Evolutionary conservation across 2,888 invertebrate genomes (phyloP), one percentile per base, ranked within the genome.

Genomic region (Deilephila porcellus): DNA sequence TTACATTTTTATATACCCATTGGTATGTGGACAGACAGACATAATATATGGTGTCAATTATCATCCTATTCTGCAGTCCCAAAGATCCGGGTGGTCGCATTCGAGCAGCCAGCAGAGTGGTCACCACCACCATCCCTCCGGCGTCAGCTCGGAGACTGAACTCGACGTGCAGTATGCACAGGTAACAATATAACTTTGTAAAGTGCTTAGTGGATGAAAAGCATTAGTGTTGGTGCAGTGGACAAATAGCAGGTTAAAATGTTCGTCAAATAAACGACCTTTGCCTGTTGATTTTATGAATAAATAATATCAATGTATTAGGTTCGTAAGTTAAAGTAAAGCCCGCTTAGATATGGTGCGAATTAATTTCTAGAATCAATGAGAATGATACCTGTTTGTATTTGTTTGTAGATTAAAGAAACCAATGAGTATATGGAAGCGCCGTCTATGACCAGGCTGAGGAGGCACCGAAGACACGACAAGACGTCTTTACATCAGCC

Each of bases 101-200:
- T 82, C 88, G 4, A 81, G 88, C 75, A 81, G 84, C 0, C 89
- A 88, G 76, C 87, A 81, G 19, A 87, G 87, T 20, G 90, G 89
- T 0, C 93, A 91, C 73, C 93, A 91, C 71, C 93, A 95, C 76
- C 94, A 94, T 72, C 95, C 95, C 0, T 95, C 95, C 4, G 95
- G 95, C 1, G 95, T 95, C 77, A 95, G 95, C 80, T 95, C 95
- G 0, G 95, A 95, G 79, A 95, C 95, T 0, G 95, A 95, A 78
- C 78, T 95, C 0, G 95, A 95, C 80, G 94, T 90, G 4, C 95
- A 95, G 75, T 95, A 95, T 74, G 95, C 95, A 74, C 95, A 95
- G 90, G 95, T 93, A 83, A 59, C 14, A 11, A 53, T 62, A 25
- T 53, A 20, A 63, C 3, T 19, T 3, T 17, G 11, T 17, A 32